These are phyloP conservation scores for Porites australiensis DNA, from an alignment of 64 coral and sea anemone genomes.

Conservation along the genomic window DNA sequence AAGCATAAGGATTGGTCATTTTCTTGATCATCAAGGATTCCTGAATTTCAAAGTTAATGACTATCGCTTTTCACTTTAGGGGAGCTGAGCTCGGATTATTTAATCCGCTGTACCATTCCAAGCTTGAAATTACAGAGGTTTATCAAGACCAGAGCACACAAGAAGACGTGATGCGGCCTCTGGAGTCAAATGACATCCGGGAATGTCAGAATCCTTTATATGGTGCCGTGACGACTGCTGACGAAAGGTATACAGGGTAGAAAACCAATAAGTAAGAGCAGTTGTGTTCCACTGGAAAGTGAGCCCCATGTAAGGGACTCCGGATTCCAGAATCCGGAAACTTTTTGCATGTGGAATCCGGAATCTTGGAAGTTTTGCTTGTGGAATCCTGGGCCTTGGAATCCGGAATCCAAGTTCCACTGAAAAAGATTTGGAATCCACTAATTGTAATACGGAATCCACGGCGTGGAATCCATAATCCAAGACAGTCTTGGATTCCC, in stretches of 20 bases:
- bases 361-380: too few species aligned
- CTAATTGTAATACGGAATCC: too few species aligned
- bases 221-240: neutral
- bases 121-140: neutral
- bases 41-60: too few species aligned
- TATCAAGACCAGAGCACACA: neutral
- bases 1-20: too few species aligned
- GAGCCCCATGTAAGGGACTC: neutral
- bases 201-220: neutral
- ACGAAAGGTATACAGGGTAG: neutral
- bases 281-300: neutral
- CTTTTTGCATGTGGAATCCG: too few species aligned
- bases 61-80: neutral
- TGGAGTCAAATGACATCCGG: neutral
- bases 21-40: too few species aligned
- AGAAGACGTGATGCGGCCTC: neutral
- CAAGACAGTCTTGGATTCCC: too few species aligned
- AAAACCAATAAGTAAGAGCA: neutral
- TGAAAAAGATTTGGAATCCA: too few species aligned
- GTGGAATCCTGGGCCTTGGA: neutral
- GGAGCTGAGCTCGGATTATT: neutral
- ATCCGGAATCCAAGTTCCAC: too few species aligned
- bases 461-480: too few species aligned
- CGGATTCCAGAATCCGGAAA: too few species aligned
- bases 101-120: neutral